phyloP scores from a whole-genome alignment of 2,888 invertebrate genomes.

The Chrysotoxum bicinctum region DNA sequence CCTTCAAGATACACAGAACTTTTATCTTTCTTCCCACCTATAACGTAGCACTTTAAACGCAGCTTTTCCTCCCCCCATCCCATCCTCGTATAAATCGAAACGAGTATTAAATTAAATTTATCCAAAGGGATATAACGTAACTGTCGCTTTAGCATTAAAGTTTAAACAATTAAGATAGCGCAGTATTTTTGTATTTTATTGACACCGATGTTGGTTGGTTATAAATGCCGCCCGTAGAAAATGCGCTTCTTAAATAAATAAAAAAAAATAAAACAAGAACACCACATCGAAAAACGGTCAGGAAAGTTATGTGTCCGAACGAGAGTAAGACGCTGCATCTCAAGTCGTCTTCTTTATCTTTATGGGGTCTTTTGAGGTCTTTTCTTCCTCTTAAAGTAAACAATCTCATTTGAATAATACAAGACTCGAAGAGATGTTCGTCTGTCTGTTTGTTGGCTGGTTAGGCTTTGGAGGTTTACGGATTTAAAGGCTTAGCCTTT shows the following conservation, averaged over 20 bases:
- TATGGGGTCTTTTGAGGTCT: slow-evolving; percentile 40
- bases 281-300: slow-evolving; percentile 39
- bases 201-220: slow-evolving; percentile 17
- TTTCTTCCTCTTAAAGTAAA: slow-evolving; percentile 42
- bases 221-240: slow-evolving; percentile 39
- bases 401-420: slow-evolving; percentile 67
- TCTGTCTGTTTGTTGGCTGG: slow-evolving; percentile 26
- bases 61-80: neutral
- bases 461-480: neutral
- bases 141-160: slow-evolving; percentile 56
- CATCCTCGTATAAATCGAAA: neutral
- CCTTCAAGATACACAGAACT: slow-evolving; percentile 24
- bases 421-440: slow-evolving; percentile 14
- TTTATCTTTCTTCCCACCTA: slow-evolving; percentile 50
- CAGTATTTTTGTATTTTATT: slow-evolving; percentile 21
- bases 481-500: slow-evolving; percentile 38
- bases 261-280: slow-evolving; percentile 16
- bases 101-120: slow-evolving; percentile 50
- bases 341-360: slow-evolving; percentile 54
- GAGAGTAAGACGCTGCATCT: slow-evolving; percentile 21
- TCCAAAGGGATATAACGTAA: slow-evolving; percentile 40
- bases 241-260: neutral
- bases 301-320: slow-evolving; percentile 29
- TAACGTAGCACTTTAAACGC: slow-evolving; percentile 53
- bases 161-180: slow-evolving; percentile 69